Evolutionary conservation across 2,113 vertebrate genomes (phyloP), one percentile per base, ranked within the genome.

Genomic region (Addax nasomaculatus): DNA sequence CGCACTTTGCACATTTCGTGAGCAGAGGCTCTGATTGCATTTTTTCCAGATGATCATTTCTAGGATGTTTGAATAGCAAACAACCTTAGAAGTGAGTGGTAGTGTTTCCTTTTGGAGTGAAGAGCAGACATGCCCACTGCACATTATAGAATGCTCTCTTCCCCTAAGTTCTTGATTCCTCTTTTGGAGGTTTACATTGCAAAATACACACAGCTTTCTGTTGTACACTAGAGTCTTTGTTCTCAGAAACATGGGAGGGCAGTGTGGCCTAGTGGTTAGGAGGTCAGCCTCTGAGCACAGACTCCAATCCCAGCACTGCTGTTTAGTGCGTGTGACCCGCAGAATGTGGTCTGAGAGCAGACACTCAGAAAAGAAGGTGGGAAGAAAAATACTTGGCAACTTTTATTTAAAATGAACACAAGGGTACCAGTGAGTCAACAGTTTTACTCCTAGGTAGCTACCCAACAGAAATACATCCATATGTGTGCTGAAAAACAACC

Each of bases 251-350:
- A 10, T 45, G 12, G 29, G 62, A n/a, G 53, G 43, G n/a, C 30
- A 25, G 39, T 16, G n/a, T 43, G 0, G 19, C n/a, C 67, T 3
- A 7, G 17, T 2, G 8, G 14, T 19, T n/a, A 30, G 14, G 27
- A 85, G 79, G 6, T n/a, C 55, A 7, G n/a, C 16, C 11, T 12
- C 30, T 13, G 4, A 57, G 19, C 1, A 3, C 4, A 67, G 25
- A 16, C 47, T 73, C 58, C 58, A 53, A 16, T 30, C 23, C n/a
- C 33, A 51, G n/a, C 23, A 7, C 1, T 30, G 8, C 58, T 12
- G 2, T 15, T 27, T n/a, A 58, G 55, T 19, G 19, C 0, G 4
- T 16, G 21, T 47, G 64, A 19, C 73, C 36, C 6, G 2, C 21
- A 47, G 30, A 89, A 33, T 14, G 39, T 92, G 33, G 39, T 78